Base-by-base conservation (phyloP, 2,888 invertebrate species). In the Macroteleia sp. region DNA sequence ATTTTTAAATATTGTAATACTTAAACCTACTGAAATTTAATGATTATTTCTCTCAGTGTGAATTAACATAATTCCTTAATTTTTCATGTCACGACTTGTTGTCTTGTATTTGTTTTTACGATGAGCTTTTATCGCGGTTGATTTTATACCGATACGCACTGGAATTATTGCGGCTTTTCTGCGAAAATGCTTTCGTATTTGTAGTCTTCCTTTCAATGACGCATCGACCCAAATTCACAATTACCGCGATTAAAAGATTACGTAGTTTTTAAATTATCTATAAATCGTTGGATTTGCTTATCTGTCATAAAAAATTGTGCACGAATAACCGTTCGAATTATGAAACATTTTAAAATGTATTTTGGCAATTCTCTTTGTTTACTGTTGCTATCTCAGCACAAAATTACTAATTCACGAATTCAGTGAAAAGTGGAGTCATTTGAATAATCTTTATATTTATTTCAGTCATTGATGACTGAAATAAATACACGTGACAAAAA, bases 191-290 rank as follows among this genome's bases (percentile, higher is more conserved):
- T 57, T 61, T 67, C 46, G 46, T 34, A 54, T 48, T 36, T 66
- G 41, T 36, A 57, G 36, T 66, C 44, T 52, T 66, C 62, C 30
- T 74, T 66, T 52, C 66, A 59, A 57, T 62, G 62, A 76, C 32
- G 54, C 46, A 57, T 67, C 73, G 77, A 59, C 76, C 78, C 54
- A 74, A 80, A 77, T 80, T 79, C 69, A 66, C 73, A 64, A 77
- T 79, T 74, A 54, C 73, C 48, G 73, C 61, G 73, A 80, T 77
- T 77, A 76, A 70, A 50, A 82, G 75, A 79, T 82, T 81, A n/a
- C n/a, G 67, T 42, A 66, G 66, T 61, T 80, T 81, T 77, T 61
- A 74, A 80, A 79, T 80, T 79, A 82, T 77, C 73, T 74, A 76
- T 82, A 80, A 77, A 79, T 80, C 61, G 57, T 54, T 42, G 48